Conservation (phyloP, 92 coral and sea anemone genomes). For the Diadumene lineata region DNA sequence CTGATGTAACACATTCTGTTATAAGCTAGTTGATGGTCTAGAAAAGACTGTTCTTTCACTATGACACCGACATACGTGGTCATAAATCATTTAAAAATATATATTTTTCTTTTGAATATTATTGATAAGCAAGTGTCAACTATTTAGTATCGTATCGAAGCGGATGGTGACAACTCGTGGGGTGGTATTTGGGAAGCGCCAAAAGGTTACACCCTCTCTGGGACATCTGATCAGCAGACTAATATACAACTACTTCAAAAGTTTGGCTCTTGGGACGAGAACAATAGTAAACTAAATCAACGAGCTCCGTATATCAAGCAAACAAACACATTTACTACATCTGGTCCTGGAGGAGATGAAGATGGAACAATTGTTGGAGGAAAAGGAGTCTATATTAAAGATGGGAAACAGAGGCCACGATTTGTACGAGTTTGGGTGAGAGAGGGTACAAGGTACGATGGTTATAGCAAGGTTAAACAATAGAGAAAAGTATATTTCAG, state of each 20-base stretch:
- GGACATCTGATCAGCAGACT: constrained; percentile 23
- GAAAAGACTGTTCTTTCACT: too few species aligned
- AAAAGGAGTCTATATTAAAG: constrained; percentile 9
- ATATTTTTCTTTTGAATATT: too few species aligned
- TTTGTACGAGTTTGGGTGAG: constrained; percentile 42
- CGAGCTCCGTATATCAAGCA: constrained; percentile 32
- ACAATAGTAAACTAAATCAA: constrained; percentile 15
- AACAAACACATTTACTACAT: constrained; percentile 3
- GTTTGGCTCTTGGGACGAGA: constrained; percentile 44
- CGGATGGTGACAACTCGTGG: constrained; percentile 38
- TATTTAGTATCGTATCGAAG: constrained; percentile 45
- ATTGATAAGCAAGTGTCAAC: too few species aligned
- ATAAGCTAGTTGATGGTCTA: too few species aligned
- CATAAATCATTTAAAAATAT: too few species aligned
- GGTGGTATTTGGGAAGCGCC: constrained; percentile 53
- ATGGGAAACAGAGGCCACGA: constrained; percentile 21
- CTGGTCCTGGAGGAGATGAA: constrained; percentile 6
- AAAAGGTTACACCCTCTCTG: constrained; percentile 9
- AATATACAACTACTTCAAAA: constrained; percentile 25
- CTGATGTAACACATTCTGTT: too few species aligned
- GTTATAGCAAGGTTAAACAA: too few species aligned
- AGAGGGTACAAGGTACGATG: constrained; percentile 45
- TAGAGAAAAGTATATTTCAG: too few species aligned
- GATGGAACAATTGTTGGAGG: constrained; percentile 20
- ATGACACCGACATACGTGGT: too few species aligned